phyloP scores from a whole-genome alignment of 2,113 vertebrate genomes.

The Anarrhichthys ocellatus region DNA sequence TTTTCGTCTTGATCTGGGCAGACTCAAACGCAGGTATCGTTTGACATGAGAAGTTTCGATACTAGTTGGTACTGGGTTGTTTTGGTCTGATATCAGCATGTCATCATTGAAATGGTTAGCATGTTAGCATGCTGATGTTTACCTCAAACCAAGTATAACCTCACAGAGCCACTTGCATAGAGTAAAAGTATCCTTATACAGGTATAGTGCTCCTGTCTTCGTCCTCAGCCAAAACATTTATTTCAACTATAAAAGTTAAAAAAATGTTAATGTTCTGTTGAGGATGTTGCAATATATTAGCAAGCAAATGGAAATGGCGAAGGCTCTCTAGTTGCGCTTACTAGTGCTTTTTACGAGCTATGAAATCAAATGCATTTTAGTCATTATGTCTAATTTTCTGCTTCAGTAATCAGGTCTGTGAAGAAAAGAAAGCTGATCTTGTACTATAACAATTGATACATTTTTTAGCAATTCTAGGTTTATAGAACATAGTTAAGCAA shows the following conservation, averaged over 20 bases:
- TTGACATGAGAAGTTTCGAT: not conserved
- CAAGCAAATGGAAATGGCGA: not conserved
- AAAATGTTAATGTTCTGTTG: not conserved
- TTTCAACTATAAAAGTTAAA: not conserved
- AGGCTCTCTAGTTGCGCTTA: not conserved
- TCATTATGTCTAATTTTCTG: conserved; percentile 1
- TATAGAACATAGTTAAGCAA: not conserved
- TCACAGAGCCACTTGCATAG: not conserved
- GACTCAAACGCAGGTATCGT: not conserved
- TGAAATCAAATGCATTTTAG: conserved; percentile 2
- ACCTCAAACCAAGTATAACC: not conserved
- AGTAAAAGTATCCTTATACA: not conserved
- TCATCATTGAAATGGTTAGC: no score
- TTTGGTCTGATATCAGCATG: no score
- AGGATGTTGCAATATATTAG: not conserved
- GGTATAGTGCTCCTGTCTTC: not conserved
- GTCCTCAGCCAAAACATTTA: not conserved
- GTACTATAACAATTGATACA: not conserved
- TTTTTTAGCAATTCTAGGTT: not conserved
- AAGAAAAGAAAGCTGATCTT: not conserved
- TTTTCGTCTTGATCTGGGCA: not conserved
- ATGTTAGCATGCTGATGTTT: no score
- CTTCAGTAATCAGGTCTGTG: conserved; percentile 7
- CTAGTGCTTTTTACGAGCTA: not conserved
- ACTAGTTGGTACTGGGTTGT: not conserved